A percentile compares a stretch with the other conserved stretches of the same genome.
Evolutionary conservation across 2,797 vertebrate species (phyloP).

Genomic region (Discoglossus pictus): DNA sequence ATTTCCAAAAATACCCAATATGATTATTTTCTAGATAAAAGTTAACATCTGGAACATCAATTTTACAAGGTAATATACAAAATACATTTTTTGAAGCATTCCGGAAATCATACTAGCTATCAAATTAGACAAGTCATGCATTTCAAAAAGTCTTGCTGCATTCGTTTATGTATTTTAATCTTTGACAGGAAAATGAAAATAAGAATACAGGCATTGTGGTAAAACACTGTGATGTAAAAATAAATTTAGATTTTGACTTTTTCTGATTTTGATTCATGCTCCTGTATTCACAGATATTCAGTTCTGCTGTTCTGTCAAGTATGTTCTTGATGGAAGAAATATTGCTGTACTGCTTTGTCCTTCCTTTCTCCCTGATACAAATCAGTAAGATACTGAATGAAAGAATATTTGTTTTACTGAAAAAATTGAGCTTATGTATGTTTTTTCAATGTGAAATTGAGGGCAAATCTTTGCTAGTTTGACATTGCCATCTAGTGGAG

Average conservation of each 20-base stretch:
- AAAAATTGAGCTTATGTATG: conserved; percentile 23
- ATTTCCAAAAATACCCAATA: too few relatives aligned
- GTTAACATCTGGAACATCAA: too few relatives aligned
- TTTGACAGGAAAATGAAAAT: too few relatives aligned
- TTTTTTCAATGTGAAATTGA: conserved; percentile 48
- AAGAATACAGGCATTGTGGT: too few relatives aligned
- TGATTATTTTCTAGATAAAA: too few relatives aligned
- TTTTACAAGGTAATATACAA: too few relatives aligned
- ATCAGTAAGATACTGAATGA: conserved; percentile 48
- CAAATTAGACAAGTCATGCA: too few relatives aligned
- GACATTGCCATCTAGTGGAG: conserved; percentile 49
- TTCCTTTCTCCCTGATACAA: conserved; percentile 53
- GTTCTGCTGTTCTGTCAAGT: conserved; percentile 36
- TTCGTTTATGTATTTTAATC: too few relatives aligned
- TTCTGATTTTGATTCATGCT: conserved; percentile 40
- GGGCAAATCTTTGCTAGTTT: conserved; percentile 47
- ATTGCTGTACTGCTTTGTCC: conserved; percentile 44
- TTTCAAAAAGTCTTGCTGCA: too few relatives aligned
- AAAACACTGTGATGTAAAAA: too few relatives aligned
- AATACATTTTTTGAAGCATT: too few relatives aligned
- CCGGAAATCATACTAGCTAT: too few relatives aligned
- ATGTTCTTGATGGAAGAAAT: conserved; percentile 49
- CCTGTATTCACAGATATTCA: conserved; percentile 29
- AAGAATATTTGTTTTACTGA: conserved; percentile 48
- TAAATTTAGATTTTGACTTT: conserved; percentile 18